These are phyloP conservation scores for Drosophila kohkoa DNA, from an alignment of 1,140 invertebrate genomes.

Conservation along the genomic window DNA sequence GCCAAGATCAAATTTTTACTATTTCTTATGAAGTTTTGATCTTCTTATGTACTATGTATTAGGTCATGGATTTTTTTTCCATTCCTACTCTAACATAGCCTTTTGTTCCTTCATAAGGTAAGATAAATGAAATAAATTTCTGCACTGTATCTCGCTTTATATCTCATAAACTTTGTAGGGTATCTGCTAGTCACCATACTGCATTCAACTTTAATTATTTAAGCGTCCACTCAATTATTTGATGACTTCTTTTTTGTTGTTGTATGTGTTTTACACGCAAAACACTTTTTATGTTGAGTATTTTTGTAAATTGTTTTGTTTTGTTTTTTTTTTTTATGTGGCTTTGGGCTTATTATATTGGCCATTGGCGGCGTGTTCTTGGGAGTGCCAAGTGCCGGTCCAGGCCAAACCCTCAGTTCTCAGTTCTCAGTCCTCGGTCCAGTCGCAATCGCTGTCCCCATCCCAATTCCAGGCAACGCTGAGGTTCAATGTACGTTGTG, in stretches of 20 bases:
- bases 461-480: conserved; percentile 19
- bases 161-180: conserved; percentile 3
- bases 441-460: conserved; percentile 47
- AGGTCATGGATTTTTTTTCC: too few relatives aligned
- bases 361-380: conserved; percentile 26
- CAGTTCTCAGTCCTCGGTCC: background rate
- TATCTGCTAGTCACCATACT: conserved; percentile 1
- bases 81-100: too few relatives aligned
- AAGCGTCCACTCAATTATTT: conserved; percentile 14
- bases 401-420: background rate
- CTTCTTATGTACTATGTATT: too few relatives aligned
- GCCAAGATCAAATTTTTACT: too few relatives aligned
- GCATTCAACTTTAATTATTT: background rate
- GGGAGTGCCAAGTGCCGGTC: conserved; percentile 65
- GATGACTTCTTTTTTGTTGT: conserved; percentile 23
- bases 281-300: conserved; percentile 2
- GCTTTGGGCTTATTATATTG: conserved; percentile 22
- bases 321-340: conserved; percentile 17
- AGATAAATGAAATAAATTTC: too few relatives aligned
- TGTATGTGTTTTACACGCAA: conserved; percentile 11
- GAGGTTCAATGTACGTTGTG: conserved; percentile 17
- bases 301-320: conserved; percentile 3
- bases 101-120: too few relatives aligned
- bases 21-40: too few relatives aligned
- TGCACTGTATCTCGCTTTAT: too few relatives aligned